Base-by-base conservation (phyloP, 2,797 vertebrate species). In the Siniperca undulata region DNA sequence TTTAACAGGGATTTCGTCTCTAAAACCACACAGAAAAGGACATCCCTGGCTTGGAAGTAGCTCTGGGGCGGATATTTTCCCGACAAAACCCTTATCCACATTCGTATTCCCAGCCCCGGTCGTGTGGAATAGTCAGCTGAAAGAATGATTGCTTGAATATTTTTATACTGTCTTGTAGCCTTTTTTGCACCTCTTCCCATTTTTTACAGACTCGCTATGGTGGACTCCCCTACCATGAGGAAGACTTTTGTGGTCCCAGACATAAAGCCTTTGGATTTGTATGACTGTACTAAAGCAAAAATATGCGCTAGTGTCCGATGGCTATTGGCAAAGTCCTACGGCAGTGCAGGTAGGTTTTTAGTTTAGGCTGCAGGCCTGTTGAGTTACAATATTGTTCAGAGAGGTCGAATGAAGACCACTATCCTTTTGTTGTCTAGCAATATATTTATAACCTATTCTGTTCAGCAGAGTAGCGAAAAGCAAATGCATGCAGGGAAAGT, bases 231-330 rank as follows among this genome's bases (percentile, higher is more conserved):
- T 87, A 95, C 95, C 68, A 95, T 94, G 95, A 97, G 94, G 94
- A 97, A 96, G 95, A 97, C 96, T 90, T 97, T 97, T 89, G 95
- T 97, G 89, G 96, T 97, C 84, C 97, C 97, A 88, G 97, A 98
- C 94, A 95, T 98, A 88, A 97, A 97, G 92, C 96, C 97, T 55
- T 90, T 97, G 96, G 97, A 98, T 93, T 95, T 97, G 92, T 98
- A 97, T 88, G 97, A 98, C 86, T 95, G 94, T 79, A 94, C 94
- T 66, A 95, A 96, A 92, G 97, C 97, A 80, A 97, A 96, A 95
- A 97, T 97, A 89, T 97, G 97, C 90, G 97, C 97, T 91, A 97
- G 97, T 94, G 93, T 98, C 90, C 96, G 97, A 50, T 98, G 97
- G 97, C 94, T 98, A 48, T 86, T 98, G 92, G 96, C 95, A 71